Evolutionary conservation across 2,797 vertebrate species (phyloP), one percentile per base, ranked within the genome.

Genomic region (Anguilla marmorata): DNA sequence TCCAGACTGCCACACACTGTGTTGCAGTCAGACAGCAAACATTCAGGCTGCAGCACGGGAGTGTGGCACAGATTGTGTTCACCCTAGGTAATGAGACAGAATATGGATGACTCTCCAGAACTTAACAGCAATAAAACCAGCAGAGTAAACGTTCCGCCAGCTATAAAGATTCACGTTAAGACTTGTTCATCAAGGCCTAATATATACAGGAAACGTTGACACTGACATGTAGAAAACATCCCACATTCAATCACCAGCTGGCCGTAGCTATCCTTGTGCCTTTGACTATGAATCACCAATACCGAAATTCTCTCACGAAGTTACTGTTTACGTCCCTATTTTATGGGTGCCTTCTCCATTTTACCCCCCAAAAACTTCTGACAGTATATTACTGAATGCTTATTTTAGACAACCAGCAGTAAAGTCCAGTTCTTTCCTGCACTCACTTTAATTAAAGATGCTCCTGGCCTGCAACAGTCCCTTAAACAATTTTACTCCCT

Each of bases 361-460:
- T 50, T 19, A 2, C 79, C 79, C 45, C 79, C 41, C 76, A 63
- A 48, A 54, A n/a, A 14, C 33, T n/a, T 50, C 79, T 21, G 14
- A 11, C 24, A 5, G 4, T 54, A 60, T 48, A 69, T 52, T 56
- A 58, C 54, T 21, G 52, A 85, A 85, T 76, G 33, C 50, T 33
- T 37, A 84, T 63, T 74, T 85, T 79, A 79, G 41, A 79, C 54
- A 85, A 84, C 52, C 19, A 54, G 84, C 86, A 87, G 87, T 76
- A 85, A 86, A 90, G 90, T 90, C 90, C 90, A 91, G 90, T 89
- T 90, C 90, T 92, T 90, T 93, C 90, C 90, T 90, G 91, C 92
- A 94, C 93, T 94, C 91, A 91, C 91, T 91, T 95, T 93, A 94
- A 94, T 93, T 93, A 94, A 94, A 93, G 92, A 93, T 91, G 85